A percentile compares a stretch with the other conserved stretches of the same genome.
Evolutionary conservation across 2,888 invertebrate species (phyloP).

Genomic region (Tryphoninae sp.): DNA sequence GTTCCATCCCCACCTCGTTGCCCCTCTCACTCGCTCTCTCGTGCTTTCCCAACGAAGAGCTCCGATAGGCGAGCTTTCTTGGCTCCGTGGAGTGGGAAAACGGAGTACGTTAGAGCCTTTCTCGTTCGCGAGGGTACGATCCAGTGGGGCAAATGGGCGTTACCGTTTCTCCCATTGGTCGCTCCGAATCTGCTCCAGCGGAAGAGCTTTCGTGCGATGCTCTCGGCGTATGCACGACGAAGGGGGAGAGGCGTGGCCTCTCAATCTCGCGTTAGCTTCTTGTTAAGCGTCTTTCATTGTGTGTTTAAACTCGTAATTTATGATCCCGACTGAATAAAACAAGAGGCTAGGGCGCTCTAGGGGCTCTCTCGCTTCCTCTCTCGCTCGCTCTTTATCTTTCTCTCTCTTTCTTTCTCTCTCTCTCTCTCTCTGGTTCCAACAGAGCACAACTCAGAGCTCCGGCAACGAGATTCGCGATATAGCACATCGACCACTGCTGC

Average conservation of each 20-base stretch:
- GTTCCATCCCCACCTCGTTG: conserved; percentile 13
- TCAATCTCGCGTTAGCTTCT: conserved; percentile 82
- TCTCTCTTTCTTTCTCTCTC: conserved; percentile 57
- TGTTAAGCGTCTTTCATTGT: conserved; percentile 82
- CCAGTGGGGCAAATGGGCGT: conserved; percentile 68
- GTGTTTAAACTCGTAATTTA: conserved; percentile 82
- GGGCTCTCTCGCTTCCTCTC: conserved; percentile 65
- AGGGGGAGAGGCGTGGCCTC: conserved; percentile 78
- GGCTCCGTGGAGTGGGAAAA: conserved; percentile 36
- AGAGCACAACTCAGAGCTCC: conserved; percentile 42
- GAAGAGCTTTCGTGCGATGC: conserved; percentile 66
- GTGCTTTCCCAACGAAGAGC: conserved; percentile 33
- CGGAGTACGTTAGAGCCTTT: conserved; percentile 32
- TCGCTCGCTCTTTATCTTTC: conserved; percentile 34
- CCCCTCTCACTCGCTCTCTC: conserved; percentile 29
- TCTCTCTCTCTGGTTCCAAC: conserved; percentile 40
- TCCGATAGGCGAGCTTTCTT: conserved; percentile 58
- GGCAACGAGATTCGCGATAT: conserved; percentile 46
- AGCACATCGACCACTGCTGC: conserved; percentile 34
- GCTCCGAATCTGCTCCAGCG: conserved; percentile 66
- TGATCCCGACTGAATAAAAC: conserved; percentile 82
- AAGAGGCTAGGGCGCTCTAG: conserved; percentile 72
- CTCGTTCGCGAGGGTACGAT: conserved; percentile 39
- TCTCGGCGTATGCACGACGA: conserved; percentile 61
- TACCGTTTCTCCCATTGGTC: conserved; percentile 72